Base-by-base conservation (phyloP, 1,140 invertebrate species). In the Procambarus virginalis region DNA sequence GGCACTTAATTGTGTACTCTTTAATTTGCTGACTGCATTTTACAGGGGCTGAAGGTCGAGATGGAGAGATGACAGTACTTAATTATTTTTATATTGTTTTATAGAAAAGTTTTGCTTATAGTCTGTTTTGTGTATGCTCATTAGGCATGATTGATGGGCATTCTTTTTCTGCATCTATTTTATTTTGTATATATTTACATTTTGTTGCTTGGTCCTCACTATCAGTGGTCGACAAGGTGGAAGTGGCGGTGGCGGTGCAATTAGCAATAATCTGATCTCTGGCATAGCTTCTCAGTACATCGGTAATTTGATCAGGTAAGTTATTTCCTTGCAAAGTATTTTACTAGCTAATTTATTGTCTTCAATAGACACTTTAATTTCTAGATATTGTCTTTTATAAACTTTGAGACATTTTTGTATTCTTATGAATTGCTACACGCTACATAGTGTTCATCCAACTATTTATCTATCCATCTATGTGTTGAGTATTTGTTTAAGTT, bases 251-350 rank as follows among this genome's bases (percentile, higher is more conserved):
- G 75, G 88, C 49, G 73, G 87, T 2, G 81, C 81, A 6, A 84
- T 89, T 60, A 34, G 81, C 10, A 75, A 84, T 51, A 55, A 89
- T n/a, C 51, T 89, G 46, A 89, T 89, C 2, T 34, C 88, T 14
- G 88, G 88, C 22, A 89, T 89, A 73, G 88, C 88, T 51, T 84
- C 88, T 22, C 88, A 89, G 81, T 89, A 89, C 73, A 78, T 89
- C 14, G 75, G 81, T 45, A 84, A 79, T 34, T 49, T 89, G 51
- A 55, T 89, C 45, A 84, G 86, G 86, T 89, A 58, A 77, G 81
- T 82, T 34, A 20, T 34, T 14, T 14, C 17, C 60, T 17, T 14
- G 0, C 60, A 5, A 55, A 55, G 0, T 10, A 5, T 10, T 55
- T 55, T 2, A 55, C 51, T 55, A 9, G 51, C 51, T 55, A 12